Base-by-base conservation (phyloP, 2,113 vertebrate species). In the Scortum barcoo region DNA sequence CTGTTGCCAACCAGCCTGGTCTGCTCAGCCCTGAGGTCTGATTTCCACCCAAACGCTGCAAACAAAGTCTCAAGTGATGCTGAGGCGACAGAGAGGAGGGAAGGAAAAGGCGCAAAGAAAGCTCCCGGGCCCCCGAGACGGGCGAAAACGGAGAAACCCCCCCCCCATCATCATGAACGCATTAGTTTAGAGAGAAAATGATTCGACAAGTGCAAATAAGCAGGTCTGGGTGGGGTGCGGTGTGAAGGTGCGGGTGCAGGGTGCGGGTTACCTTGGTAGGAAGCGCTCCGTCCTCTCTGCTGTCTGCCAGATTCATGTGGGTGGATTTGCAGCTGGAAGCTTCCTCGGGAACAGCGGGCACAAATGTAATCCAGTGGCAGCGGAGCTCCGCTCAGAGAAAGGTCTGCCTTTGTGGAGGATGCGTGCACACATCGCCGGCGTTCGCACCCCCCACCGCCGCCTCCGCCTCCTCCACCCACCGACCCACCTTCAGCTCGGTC, bases 241-340 rank as follows among this genome's bases (percentile, higher is more conserved):
- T 38, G 8, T 26, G 50, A 33, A 26, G 42, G 60, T 58, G 58
- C 3, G 36, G 42, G 60, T 58, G 58, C 3, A 36, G 36, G 63
- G 51, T 60, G 74, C 54, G 36, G 54, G 58, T 87, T 89, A 93
- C 94, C 94, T 94, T 66, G 88, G 73, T 81, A 63, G 77, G 82
- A 83, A 91, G 92, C 76, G 91, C 93, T 89, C 87, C 88, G 86
- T 93, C 89, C 89, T 89, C 91, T 57, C 68, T 53, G 28, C 86
- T 72, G 87, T 81, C 86, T 77, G 88, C 26, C 50, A 58, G 85
- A 90, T 91, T 85, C 92, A 94, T 94, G 93, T 92, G 93, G 91
- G 88, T 89, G 87, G 90, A 84, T 89, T 76, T 91, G 90, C 88
- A 89, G 91, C 88, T 86, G 90, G 88, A 86, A 80, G 90, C 88